Evolutionary conservation across 2,888 invertebrate species (phyloP).

Genomic region (Drosophila maculinotata): DNA sequence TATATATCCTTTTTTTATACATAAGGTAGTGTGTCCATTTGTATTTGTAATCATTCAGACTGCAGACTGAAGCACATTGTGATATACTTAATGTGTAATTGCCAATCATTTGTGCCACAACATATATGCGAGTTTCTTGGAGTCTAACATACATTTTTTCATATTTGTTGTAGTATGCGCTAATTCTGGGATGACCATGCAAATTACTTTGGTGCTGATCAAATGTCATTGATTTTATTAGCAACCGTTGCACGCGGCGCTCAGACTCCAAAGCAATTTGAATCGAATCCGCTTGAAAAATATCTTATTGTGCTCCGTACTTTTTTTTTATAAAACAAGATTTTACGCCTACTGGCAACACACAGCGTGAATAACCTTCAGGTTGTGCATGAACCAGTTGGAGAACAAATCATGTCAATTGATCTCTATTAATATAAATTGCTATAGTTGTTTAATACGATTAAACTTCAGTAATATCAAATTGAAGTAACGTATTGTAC

Average conservation of each 20-base stretch:
- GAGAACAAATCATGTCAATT: slow-evolving; percentile 2
- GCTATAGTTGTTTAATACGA: neutral
- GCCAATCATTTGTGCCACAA: neutral
- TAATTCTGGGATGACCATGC: slow-evolving; percentile 42
- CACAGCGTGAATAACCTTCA: slow-evolving; percentile 7
- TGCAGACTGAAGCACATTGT: neutral
- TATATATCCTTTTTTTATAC: slow-evolving; percentile 2
- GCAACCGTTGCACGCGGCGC: slow-evolving; percentile 15
- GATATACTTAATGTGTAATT: neutral
- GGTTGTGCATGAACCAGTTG: slow-evolving; percentile 12
- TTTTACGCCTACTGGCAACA: slow-evolving; percentile 7
- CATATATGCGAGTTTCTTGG: neutral
- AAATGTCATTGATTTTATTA: slow-evolving; percentile 33
- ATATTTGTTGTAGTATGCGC: slow-evolving; percentile 21
- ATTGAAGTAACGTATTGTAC: neutral
- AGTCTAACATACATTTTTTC: slow-evolving; percentile 25
- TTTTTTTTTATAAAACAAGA: slow-evolving; percentile 11
- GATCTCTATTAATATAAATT: neutral
- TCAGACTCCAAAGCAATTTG: slow-evolving; percentile 13
- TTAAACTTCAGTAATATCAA: neutral
- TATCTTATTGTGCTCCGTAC: slow-evolving; percentile 2
- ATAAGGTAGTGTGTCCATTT: neutral
- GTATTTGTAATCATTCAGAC: slow-evolving; percentile 1
- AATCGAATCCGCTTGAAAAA: slow-evolving; percentile 17
- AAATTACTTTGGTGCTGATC: slow-evolving; percentile 28